Percentiles rank a stretch among this genome's conserved stretches.
Evolutionary conservation across 2,888 invertebrate genomes (phyloP).

Genomic region (Minunthozetes semirufus): DNA sequence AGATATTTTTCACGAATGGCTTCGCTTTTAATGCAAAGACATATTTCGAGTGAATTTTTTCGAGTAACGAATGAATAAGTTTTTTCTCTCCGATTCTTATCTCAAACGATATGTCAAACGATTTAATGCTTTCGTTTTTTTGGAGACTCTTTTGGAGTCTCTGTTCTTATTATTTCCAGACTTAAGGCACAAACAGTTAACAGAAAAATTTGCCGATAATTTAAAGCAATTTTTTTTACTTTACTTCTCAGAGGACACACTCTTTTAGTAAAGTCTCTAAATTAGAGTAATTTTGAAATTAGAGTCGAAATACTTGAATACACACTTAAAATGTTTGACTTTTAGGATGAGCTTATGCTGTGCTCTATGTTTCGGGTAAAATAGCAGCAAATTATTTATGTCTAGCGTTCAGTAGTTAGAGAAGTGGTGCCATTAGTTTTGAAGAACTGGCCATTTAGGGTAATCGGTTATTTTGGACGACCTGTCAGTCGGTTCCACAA

Average conservation of each 20-base stretch:
- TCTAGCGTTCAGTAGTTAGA: neutral
- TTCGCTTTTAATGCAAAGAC: neutral
- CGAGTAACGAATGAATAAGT: neutral
- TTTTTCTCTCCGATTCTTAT: neutral
- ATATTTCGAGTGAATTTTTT: neutral
- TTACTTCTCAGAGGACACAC: too few relatives aligned
- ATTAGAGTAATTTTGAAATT: neutral
- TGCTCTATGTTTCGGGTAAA: neutral
- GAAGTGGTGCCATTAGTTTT: neutral
- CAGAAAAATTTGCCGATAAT: neutral
- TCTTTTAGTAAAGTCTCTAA: too few relatives aligned
- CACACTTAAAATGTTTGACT: neutral
- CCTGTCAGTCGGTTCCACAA: neutral
- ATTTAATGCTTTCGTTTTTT: neutral
- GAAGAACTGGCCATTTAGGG: constrained; percentile 11
- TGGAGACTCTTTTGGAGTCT: neutral
- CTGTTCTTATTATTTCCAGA: too few relatives aligned
- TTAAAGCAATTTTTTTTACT: neutral
- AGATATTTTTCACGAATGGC: neutral
- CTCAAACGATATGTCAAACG: neutral
- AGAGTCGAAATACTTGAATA: neutral
- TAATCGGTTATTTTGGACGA: constrained; percentile 25
- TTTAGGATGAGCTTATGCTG: neutral
- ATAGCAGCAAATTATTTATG: neutral
- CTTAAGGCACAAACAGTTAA: too few relatives aligned